phyloP scores from a whole-genome alignment of 2,113 vertebrate genomes.

The Morone saxatilis region DNA sequence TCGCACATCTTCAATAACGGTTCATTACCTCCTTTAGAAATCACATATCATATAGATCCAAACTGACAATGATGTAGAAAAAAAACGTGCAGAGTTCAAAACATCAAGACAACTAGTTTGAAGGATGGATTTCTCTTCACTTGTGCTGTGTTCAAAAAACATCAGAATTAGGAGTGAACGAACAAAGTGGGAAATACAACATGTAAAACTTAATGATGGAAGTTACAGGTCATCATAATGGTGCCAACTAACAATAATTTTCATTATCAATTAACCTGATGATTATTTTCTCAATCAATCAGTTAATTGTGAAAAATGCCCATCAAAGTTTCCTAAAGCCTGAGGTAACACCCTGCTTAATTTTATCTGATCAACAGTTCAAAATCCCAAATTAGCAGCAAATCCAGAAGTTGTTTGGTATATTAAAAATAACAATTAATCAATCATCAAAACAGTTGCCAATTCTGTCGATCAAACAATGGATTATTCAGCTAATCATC shows the following conservation, averaged over 20 bases:
- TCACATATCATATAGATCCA: constrained; percentile 18
- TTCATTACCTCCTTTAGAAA: constrained; percentile 32
- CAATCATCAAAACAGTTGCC: too few species aligned
- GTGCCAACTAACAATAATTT: neutral
- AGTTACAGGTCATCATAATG: too few species aligned
- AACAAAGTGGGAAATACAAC: neutral
- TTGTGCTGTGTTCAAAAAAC: neutral
- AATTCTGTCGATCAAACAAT: too few species aligned
- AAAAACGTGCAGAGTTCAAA: neutral
- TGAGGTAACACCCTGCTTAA: neutral
- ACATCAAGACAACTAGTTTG: neutral
- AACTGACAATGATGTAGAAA: constrained; percentile 11
- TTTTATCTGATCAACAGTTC: too few species aligned
- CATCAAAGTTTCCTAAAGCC: too few species aligned
- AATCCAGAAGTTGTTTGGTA: neutral
- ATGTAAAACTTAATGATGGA: neutral
- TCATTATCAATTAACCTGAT: neutral
- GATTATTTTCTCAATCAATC: neutral
- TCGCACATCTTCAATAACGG: neutral
- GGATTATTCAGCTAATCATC: too few species aligned
- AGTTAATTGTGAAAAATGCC: too few species aligned
- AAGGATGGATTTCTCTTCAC: neutral
- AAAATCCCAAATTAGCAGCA: neutral
- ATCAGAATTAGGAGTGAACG: neutral
- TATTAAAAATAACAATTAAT: too few species aligned